Evolutionary conservation across 2,888 invertebrate species (phyloP), one percentile per base, ranked within the genome.

Genomic region (Neoscelio sp.): DNA sequence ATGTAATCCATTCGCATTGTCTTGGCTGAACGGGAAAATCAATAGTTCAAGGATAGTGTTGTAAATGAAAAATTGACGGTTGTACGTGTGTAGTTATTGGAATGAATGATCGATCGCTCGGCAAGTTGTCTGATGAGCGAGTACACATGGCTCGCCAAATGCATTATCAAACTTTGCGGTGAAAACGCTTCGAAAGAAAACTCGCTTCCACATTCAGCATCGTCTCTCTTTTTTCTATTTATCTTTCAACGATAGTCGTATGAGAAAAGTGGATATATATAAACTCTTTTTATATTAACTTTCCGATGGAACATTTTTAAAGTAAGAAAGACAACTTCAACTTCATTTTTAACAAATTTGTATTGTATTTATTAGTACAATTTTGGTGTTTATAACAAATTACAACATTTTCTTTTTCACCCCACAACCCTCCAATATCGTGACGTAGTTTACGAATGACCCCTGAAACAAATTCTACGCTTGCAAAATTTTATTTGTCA

Each of bases 11-110:
- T 50, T 68, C 35, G 48, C 48, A 78, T 70, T 56, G 67, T 76
- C 70, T 62, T 33, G 35, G 42, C 17, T 68, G 2, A 64, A 56
- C 48, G 15, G 33, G 40, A 65, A 73, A 85, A 86, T 87, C 86
- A 83, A 87, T 87, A 87, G 84, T 82, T 78, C 84, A 83, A 85
- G 85, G 84, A 85, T 82, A 76, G 40, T 54, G 28, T 46, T 68
- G 67, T 35, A 64, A 80, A 82, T 80, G 79, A 82, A 83, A 83
- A 83, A 83, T 84, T 80, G 80, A 79, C 75, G 67, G 56, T 78
- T 56, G 78, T 60, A 65, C 65, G 75, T 68, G 76, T 60, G 64
- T 40, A 67, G 73, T 74, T 78, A 78, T 78, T 71, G 75, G 62
- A 80, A 75, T 50, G 70, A 71, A 62, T 75, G 78, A 80, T 80